Conservation (phyloP, 2,888 invertebrate genomes). For the Agrochola lota region DNA sequence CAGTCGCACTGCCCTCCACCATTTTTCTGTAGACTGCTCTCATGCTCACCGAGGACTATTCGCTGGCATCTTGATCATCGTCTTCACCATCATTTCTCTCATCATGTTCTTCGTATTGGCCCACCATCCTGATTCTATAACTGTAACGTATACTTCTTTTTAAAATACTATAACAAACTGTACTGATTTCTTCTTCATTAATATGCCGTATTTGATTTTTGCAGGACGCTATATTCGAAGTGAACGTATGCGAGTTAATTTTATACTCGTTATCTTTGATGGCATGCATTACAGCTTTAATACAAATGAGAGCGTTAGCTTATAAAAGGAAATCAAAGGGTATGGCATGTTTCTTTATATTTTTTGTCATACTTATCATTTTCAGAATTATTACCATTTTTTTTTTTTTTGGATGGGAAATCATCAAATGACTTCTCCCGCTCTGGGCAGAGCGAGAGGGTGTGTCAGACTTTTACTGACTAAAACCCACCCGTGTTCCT, state of each 20-base stretch:
- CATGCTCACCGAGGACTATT: conserved; percentile 95
- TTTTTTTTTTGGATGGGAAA: too few relatives aligned
- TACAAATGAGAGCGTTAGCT: conserved; percentile 92
- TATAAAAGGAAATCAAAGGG: conserved; percentile 91
- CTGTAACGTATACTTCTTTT: conserved; percentile 76
- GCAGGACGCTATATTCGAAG: conserved; percentile 93
- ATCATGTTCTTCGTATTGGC: conserved; percentile 97
- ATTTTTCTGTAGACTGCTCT: conserved; percentile 95
- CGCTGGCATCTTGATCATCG: conserved; percentile 94
- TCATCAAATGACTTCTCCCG: too few relatives aligned
- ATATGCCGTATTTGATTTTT: conserved; percentile 43
- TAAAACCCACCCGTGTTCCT: too few relatives aligned
- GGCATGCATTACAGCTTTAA: conserved; percentile 92
- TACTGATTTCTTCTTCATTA: background rate
- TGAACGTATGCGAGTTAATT: conserved; percentile 94
- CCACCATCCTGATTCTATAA: conserved; percentile 91
- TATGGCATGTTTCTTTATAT: conserved; percentile 63
- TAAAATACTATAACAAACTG: background rate
- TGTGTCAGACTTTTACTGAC: too few relatives aligned
- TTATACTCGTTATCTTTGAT: conserved; percentile 93
- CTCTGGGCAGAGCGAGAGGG: too few relatives aligned
- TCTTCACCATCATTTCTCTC: conserved; percentile 95
- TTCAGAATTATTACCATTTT: background rate
- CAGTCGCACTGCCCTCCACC: conserved; percentile 89
- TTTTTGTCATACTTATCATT: background rate